phyloP scores from a whole-genome alignment of 64 coral and sea anemone species.

The Montipora sp. region DNA sequence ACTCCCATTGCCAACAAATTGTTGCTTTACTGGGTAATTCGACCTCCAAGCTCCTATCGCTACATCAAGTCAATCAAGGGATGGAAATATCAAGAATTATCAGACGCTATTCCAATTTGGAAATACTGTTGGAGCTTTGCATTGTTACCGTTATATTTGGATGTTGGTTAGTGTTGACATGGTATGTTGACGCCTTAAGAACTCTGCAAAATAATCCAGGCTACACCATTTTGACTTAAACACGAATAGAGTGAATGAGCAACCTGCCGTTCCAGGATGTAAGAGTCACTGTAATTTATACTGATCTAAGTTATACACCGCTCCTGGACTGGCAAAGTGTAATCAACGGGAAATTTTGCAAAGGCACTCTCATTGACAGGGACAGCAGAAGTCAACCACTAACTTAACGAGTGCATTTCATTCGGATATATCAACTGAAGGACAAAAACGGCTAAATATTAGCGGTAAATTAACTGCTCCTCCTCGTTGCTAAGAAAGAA shows the following conservation, averaged over 20 bases:
- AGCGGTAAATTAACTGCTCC: no score
- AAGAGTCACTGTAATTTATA: no score
- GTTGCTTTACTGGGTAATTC: background rate
- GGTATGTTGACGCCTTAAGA: background rate
- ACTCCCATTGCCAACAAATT: background rate
- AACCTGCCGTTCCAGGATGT: no score
- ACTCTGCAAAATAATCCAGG: background rate
- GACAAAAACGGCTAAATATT: no score
- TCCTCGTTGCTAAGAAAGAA: no score
- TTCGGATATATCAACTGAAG: no score
- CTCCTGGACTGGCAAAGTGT: no score
- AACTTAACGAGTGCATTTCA: no score
- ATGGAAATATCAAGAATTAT: conserved; percentile 23
- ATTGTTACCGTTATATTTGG: conserved; percentile 8
- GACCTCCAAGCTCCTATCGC: background rate
- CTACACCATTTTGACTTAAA: background rate
- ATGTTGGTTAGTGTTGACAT: background rate
- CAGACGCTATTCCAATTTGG: conserved; percentile 12
- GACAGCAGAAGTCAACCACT: no score
- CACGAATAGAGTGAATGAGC: background rate
- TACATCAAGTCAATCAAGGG: background rate
- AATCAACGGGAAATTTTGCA: no score
- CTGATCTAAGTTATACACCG: no score
- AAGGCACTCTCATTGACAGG: no score
- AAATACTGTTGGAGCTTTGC: conserved; percentile 24